These are phyloP conservation scores for Watsonalla cultraria DNA, from an alignment of 2,888 invertebrate species.

Conservation along the genomic window DNA sequence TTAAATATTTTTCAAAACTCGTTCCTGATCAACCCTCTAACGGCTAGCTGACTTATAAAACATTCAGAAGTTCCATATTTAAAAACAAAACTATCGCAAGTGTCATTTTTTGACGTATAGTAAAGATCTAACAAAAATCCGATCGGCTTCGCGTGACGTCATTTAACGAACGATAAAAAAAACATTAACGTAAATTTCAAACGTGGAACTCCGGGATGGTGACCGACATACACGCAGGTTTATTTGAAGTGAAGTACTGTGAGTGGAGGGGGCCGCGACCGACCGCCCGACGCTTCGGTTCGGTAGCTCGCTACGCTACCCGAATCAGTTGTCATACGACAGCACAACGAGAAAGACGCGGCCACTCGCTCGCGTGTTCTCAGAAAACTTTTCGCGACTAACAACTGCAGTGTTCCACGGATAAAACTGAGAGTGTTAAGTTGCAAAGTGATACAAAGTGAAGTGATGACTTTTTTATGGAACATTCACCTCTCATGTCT, in stretches of 20 bases:
- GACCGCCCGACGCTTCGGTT: slow-evolving; percentile 16
- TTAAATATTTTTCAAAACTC: too few relatives aligned
- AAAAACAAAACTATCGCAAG: too few relatives aligned
- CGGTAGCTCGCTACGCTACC: slow-evolving; percentile 14
- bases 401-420: slow-evolving; percentile 59
- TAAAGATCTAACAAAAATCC: too few relatives aligned
- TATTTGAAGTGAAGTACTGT: slow-evolving; percentile 21
- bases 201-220: slow-evolving; percentile 20
- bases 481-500: slow-evolving; percentile 57
- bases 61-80: too few relatives aligned
- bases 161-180: background rate
- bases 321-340: slow-evolving; percentile 65
- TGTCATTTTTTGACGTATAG: too few relatives aligned
- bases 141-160: background rate
- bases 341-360: slow-evolving; percentile 72
- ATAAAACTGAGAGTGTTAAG: slow-evolving; percentile 61
- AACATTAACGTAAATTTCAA: background rate
- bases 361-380: slow-evolving; percentile 66
- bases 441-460: slow-evolving; percentile 47
- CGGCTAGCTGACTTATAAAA: too few relatives aligned
- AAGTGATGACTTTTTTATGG: slow-evolving; percentile 72
- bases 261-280: slow-evolving; percentile 1
- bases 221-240: slow-evolving; percentile 33
- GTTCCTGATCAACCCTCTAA: too few relatives aligned
- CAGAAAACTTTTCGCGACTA: slow-evolving; percentile 71